A percentile compares a stretch with the other conserved stretches of the same genome.
These are phyloP conservation scores for Magallana nippona DNA, from an alignment of 2,888 invertebrate genomes.

Conservation along the genomic window DNA sequence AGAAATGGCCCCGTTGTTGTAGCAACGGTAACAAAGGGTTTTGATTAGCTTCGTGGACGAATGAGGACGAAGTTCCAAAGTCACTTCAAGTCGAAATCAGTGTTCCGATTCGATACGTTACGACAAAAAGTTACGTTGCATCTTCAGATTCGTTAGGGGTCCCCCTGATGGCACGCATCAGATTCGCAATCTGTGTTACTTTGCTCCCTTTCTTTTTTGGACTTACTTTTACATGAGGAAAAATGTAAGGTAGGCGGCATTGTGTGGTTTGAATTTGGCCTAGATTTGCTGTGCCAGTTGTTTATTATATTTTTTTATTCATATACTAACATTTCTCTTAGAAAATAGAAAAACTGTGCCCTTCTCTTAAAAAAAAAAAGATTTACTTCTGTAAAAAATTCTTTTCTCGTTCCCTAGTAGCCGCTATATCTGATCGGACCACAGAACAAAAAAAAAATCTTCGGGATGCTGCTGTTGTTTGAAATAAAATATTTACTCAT, in stretches of 20 bases:
- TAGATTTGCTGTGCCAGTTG: conserved; percentile 45
- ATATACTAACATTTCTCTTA: conserved; percentile 39
- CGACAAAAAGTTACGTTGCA: conserved; percentile 20
- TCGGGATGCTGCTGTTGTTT: conserved; percentile 32
- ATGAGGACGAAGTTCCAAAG: conserved; percentile 33
- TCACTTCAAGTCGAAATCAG: conserved; percentile 30
- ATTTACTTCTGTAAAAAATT: neutral
- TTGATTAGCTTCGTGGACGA: conserved; percentile 35
- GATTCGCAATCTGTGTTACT: conserved; percentile 22
- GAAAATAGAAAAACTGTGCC: conserved; percentile 1
- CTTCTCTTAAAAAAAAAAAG: neutral
- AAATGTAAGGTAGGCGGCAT: conserved; percentile 38
- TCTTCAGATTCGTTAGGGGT: conserved; percentile 35
- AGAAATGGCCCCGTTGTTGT: conserved; percentile 43
- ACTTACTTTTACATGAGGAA: conserved; percentile 29
- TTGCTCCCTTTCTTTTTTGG: conserved; percentile 33
- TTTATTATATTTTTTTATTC: conserved; percentile 35
- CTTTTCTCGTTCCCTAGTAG: neutral
- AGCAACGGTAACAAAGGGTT: conserved; percentile 37
- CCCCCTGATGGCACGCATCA: conserved; percentile 30
- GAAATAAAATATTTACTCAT: conserved; percentile 36
- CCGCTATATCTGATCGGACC: conserved; percentile 25
- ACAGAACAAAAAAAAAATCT: conserved; percentile 3
- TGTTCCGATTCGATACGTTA: conserved; percentile 24
- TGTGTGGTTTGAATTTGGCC: conserved; percentile 42